Evolutionary conservation across 2,113 vertebrate species (phyloP).

Genomic region (Dunckerocampus dactyliophorus): DNA sequence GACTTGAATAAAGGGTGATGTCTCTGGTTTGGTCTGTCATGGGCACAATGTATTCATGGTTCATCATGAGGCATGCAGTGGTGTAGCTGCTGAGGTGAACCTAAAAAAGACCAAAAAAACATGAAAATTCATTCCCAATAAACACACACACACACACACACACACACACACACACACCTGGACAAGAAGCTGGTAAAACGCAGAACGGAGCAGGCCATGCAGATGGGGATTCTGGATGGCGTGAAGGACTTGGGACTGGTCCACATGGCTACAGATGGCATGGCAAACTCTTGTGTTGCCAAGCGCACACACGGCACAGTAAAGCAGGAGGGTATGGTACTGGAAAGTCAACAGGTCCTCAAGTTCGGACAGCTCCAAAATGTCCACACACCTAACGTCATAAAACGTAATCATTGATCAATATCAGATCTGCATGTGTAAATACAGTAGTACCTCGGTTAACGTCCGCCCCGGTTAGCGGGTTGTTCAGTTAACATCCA

Average conservation of each 20-base stretch:
- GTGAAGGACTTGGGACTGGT: slow-evolving; percentile 87
- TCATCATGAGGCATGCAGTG: slow-evolving; percentile 86
- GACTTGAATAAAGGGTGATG: slow-evolving; percentile 78
- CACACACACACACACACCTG: slow-evolving; percentile 61
- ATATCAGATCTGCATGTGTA: not conserved
- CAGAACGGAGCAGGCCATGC: slow-evolving; percentile 80
- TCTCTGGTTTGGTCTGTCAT: slow-evolving; percentile 85
- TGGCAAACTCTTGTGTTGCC: slow-evolving; percentile 89
- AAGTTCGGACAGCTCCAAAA: slow-evolving; percentile 87
- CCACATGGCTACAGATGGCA: slow-evolving; percentile 89
- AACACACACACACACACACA: slow-evolving; percentile 22
- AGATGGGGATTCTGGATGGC: slow-evolving; percentile 86
- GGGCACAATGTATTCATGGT: slow-evolving; percentile 90
- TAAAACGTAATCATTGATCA: not conserved
- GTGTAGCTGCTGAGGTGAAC: slow-evolving; percentile 84
- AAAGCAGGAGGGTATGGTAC: slow-evolving; percentile 85
- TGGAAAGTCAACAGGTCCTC: slow-evolving; percentile 86
- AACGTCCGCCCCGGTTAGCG: no score
- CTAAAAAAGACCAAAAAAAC: slow-evolving; percentile 26
- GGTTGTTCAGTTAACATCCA: no score
- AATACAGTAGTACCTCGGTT: no score
- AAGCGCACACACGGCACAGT: slow-evolving; percentile 86
- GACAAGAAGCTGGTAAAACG: slow-evolving; percentile 88
- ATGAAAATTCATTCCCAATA: not conserved
- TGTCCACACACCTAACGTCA: slow-evolving; percentile 81